Evolutionary conservation across 2,797 vertebrate species (phyloP), one percentile per base, ranked within the genome.

Genomic region (Betta splendens): DNA sequence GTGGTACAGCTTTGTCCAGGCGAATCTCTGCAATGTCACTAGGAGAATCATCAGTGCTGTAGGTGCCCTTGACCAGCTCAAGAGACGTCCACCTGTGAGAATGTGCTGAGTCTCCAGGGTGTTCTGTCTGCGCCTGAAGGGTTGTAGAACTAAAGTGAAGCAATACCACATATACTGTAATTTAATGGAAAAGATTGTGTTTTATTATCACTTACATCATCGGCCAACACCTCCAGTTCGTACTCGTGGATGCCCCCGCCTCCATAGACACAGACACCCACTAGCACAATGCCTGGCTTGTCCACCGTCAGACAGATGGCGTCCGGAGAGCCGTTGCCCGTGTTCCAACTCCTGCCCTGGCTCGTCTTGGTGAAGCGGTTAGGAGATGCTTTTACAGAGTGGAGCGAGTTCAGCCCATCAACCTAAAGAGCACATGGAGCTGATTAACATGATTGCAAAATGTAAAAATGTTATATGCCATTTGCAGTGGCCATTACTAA

Each of bases 281-380:
- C 96, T 57, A 98, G 93, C 74, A 99, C 96, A 59, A 97, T 90
- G 8, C 97, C 97, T 48, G 95, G 92, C 75, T 98, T 99, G 87
- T 99, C 98, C 28, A 98, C 95, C 7, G 91, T 96, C 84, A 99
- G 93, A 80, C 98, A 99, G 85, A 99, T 99, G 65, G 98, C 98
- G 80, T 99, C 98, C 3, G 98, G 98, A 1, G 98, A 99, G 40
- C 98, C 98, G 21, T 99, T 99, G 32, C 98, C 97, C 1, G 98
- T 99, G 86, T 99, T 99, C 98, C 98, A 99, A 76, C 98, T 99
- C 77, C 98, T 94, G 57, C 98, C 98, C 71, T 99, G 98, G 86
- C 98, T 99, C 20, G 96, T 99, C 91, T 98, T 99, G 58, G 95
- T 98, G 80, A 99, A 99, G 57, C 98, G 92, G 77, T 97, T 99